Percentiles rank a stretch among this genome's conserved stretches.
phyloP scores from a whole-genome alignment of 2,113 vertebrate species.

The Camarhynchus parvulus region DNA sequence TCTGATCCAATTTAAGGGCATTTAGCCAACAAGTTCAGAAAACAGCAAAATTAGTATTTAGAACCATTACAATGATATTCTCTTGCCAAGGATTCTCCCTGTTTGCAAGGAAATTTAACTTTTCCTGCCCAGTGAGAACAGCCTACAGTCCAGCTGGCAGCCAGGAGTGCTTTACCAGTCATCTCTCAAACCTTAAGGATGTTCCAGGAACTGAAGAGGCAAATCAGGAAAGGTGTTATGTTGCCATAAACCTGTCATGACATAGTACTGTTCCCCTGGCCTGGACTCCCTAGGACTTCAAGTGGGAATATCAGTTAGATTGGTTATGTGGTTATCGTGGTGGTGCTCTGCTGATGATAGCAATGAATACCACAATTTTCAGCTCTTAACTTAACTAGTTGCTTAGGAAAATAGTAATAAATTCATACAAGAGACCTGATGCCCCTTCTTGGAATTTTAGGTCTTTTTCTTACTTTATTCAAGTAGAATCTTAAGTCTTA shows the following conservation, averaged over 20 bases:
- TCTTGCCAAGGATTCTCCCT: neutral
- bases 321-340: neutral
- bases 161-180: neutral
- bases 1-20: neutral
- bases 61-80: neutral
- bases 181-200: neutral
- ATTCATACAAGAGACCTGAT: neutral
- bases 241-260: neutral
- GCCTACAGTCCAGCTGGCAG: neutral
- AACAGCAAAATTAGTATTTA: neutral
- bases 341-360: neutral
- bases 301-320: neutral
- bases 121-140: neutral
- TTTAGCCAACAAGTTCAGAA: neutral
- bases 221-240: neutral
- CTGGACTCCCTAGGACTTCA: neutral
- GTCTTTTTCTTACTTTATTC: neutral
- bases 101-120: neutral
- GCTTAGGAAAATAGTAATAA: neutral
- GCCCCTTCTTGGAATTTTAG: neutral
- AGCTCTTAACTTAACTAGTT: neutral
- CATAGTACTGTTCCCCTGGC: neutral
- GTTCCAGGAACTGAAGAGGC: neutral
- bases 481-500: neutral
- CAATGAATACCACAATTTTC: neutral